phyloP scores from a whole-genome alignment of 2,113 vertebrate species.

The Bos taurus region DNA sequence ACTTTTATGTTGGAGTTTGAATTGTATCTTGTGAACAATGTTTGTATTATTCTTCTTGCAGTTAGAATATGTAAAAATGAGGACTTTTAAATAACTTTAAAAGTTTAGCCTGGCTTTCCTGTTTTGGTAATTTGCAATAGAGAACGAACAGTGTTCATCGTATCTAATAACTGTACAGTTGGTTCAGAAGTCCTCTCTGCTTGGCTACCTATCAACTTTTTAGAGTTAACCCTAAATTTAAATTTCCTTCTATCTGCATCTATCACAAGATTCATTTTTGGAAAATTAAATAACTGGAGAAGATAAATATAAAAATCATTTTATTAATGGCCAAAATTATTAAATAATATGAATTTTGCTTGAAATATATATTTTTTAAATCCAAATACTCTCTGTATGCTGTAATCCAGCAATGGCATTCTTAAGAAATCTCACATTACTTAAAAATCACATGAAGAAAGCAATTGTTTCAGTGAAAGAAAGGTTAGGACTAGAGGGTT shows the following conservation, averaged over 20 bases:
- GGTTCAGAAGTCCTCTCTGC: not conserved
- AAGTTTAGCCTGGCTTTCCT: not conserved
- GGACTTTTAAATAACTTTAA: not conserved
- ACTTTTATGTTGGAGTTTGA: not conserved
- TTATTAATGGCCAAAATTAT: not conserved
- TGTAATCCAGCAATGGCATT: not conserved
- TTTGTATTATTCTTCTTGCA: not conserved
- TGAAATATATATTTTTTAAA: not conserved
- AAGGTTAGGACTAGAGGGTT: not conserved
- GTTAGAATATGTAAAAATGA: not conserved
- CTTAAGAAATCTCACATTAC: not conserved
- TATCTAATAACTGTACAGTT: not conserved
- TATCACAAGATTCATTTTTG: not conserved
- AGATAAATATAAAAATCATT: not conserved
- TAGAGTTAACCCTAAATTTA: slow-evolving; percentile 25
- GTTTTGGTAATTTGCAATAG: not conserved
- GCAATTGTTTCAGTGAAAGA: not conserved
- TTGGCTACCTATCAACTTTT: not conserved
- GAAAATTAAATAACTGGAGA: not conserved
- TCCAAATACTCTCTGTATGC: not conserved
- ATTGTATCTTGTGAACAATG: not conserved
- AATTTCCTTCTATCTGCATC: not conserved
- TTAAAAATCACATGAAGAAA: not conserved
- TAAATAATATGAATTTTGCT: not conserved
- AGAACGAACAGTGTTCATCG: not conserved